Conservation (phyloP, 1,140 invertebrate genomes). For the Zaprionus capensis region DNA sequence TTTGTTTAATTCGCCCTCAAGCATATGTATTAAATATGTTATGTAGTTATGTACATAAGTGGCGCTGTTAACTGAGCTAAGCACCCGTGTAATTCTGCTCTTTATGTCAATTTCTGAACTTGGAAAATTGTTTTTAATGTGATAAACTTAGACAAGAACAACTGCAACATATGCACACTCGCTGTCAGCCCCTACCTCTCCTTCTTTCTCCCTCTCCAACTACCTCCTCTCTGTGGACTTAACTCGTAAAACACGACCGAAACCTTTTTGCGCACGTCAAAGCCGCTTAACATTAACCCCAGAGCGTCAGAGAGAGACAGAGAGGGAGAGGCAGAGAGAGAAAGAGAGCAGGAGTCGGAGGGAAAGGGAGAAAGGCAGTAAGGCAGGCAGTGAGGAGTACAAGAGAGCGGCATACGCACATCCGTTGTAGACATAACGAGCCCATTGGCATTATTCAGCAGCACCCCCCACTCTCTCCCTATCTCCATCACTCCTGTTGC, state of each 20-base stretch:
- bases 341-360: background rate
- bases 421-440: slow-evolving; percentile 56
- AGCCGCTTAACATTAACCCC: slow-evolving; percentile 33
- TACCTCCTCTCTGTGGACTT: background rate
- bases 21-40: too few species aligned
- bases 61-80: background rate
- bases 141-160: slow-evolving; percentile 5
- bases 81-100: background rate
- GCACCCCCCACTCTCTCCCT: background rate
- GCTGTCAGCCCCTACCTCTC: background rate
- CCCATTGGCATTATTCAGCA: slow-evolving; percentile 39
- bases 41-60: background rate
- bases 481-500: background rate
- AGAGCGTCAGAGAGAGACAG: background rate
- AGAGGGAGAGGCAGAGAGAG: background rate
- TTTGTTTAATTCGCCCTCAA: too few species aligned
- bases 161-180: slow-evolving; percentile 1
- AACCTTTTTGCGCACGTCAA: slow-evolving; percentile 48
- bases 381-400: background rate
- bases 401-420: slow-evolving; percentile 31
- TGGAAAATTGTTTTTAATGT: slow-evolving; percentile 11
- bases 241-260: slow-evolving; percentile 10
- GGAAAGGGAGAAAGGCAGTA: background rate
- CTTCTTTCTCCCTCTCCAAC: background rate
- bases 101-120: slow-evolving; percentile 12